Percentiles rank a stretch among this genome's conserved stretches.
phyloP scores from a whole-genome alignment of 2,113 vertebrate genomes.

The Promerops cafer region DNA sequence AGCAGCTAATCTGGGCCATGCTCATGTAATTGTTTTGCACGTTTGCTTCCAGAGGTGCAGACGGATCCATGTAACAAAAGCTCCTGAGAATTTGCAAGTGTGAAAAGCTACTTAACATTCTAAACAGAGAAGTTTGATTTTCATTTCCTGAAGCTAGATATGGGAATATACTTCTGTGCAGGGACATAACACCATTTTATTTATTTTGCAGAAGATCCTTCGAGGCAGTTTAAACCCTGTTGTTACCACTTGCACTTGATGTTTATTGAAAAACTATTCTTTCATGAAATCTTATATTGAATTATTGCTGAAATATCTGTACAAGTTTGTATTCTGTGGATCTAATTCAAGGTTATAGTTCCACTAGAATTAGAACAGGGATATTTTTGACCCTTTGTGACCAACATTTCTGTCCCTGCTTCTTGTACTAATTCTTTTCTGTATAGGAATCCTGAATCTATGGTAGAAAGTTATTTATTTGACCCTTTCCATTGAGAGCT shows the following conservation, averaged over 20 bases:
- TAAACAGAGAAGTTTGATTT: not conserved
- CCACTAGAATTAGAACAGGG: conserved; percentile 2
- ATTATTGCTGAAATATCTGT: conserved; percentile 21
- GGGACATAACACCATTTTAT: not conserved
- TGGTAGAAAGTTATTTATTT: conserved; percentile 30
- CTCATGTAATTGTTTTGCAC: not conserved
- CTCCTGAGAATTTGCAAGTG: not conserved
- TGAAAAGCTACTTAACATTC: not conserved
- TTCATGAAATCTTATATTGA: not conserved
- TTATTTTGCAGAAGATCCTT: not conserved
- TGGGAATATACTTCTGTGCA: not conserved
- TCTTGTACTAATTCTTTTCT: not conserved
- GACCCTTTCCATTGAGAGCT: conserved; percentile 6
- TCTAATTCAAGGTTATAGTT: conserved; percentile 35
- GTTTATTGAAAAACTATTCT: not conserved
- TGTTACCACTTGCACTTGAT: not conserved
- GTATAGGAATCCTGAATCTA: not conserved
- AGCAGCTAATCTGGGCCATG: not conserved
- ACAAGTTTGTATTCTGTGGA: not conserved
- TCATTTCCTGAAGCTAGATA: not conserved
- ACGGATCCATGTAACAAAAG: not conserved
- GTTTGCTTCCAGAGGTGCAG: not conserved
- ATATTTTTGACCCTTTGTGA: not conserved
- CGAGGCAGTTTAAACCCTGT: not conserved
- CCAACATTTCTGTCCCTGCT: not conserved